These are phyloP conservation scores for Oceanodroma tethys DNA, from an alignment of 2,113 vertebrate species.

Conservation along the genomic window DNA sequence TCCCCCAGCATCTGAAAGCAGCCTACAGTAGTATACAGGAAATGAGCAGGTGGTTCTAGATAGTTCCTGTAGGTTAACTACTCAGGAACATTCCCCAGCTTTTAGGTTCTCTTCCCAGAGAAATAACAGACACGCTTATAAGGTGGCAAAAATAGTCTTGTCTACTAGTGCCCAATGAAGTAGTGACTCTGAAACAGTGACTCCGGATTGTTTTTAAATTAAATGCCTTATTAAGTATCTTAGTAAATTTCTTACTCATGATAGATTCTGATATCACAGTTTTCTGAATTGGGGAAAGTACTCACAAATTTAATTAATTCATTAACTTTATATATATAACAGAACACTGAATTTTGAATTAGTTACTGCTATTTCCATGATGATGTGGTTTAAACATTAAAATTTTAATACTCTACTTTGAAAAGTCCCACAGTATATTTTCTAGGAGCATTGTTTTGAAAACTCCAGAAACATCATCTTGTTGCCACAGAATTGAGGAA, in stretches of 20 bases:
- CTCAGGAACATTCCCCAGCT: background rate
- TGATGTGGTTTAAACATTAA: background rate
- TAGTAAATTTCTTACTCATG: background rate
- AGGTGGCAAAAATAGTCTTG: background rate
- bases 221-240: background rate
- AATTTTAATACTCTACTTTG: background rate
- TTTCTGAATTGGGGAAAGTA: background rate
- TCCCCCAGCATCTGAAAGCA: background rate
- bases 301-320: background rate
- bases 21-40: background rate
- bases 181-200: background rate
- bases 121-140: background rate
- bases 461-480: background rate
- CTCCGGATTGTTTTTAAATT: background rate
- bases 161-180: background rate
- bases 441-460: background rate
- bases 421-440: background rate
- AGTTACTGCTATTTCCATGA: background rate
- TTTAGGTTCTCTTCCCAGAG: background rate
- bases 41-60: background rate
- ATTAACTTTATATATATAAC: background rate
- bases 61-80: background rate
- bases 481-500: background rate
- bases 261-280: background rate
- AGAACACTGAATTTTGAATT: background rate